Percentiles rank a stretch among this genome's conserved stretches.
Evolutionary conservation across 2,113 vertebrate genomes (phyloP).

Genomic region (Panurus biarmicus): DNA sequence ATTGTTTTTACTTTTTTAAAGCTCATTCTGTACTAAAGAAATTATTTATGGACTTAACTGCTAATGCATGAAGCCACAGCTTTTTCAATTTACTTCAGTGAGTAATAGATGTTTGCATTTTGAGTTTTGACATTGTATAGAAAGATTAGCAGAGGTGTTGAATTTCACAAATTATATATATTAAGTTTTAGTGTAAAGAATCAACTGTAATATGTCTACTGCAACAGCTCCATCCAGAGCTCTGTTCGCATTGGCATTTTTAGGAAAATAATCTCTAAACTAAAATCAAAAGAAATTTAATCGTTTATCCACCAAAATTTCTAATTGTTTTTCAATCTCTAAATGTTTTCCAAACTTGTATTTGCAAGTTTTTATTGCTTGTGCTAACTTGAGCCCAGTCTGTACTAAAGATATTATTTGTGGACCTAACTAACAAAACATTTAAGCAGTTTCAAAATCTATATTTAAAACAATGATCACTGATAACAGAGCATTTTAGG

Average conservation of each 20-base stretch:
- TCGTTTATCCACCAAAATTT: neutral
- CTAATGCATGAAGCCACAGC: neutral
- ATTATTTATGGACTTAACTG: neutral
- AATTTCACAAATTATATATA: slow-evolving; percentile 76
- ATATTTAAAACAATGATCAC: neutral
- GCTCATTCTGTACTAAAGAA: neutral
- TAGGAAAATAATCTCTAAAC: neutral
- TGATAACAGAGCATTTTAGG: neutral
- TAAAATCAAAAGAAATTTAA: neutral
- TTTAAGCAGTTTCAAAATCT: neutral
- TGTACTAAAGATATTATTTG: neutral
- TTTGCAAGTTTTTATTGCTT: neutral
- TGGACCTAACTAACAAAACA: neutral
- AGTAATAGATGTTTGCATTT: slow-evolving; percentile 55
- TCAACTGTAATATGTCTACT: slow-evolving; percentile 9
- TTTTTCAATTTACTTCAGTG: neutral
- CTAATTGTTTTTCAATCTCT: neutral
- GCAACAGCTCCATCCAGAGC: neutral
- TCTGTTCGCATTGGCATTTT: neutral
- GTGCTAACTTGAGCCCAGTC: neutral
- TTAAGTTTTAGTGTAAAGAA: slow-evolving; percentile 71
- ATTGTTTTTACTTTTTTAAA: neutral
- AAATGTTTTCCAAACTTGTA: neutral
- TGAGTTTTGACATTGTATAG: slow-evolving; percentile 57
- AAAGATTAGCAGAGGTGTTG: slow-evolving; percentile 73